These are phyloP conservation scores for Amiota mariae DNA, from an alignment of 2,888 invertebrate species.

Conservation along the genomic window DNA sequence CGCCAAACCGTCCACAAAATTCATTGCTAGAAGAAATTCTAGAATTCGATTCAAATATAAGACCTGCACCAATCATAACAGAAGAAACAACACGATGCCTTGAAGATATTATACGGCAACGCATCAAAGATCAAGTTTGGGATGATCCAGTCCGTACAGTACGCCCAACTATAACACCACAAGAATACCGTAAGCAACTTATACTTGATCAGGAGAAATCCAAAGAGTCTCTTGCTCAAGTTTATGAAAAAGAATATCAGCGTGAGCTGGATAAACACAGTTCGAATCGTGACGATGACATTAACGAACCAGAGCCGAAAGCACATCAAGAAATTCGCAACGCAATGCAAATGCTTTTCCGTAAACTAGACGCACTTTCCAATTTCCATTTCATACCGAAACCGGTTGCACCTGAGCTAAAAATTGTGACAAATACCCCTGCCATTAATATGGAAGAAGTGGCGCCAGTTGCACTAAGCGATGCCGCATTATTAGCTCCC, in stretches of 20 bases:
- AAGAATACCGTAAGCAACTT: conserved; percentile 89
- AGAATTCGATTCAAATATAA: conserved; percentile 88
- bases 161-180: conserved; percentile 86
- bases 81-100: conserved; percentile 89
- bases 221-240: conserved; percentile 92
- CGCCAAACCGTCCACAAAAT: conserved; percentile 87
- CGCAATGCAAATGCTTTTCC: conserved; percentile 84
- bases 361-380: conserved; percentile 91
- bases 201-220: conserved; percentile 95
- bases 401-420: conserved; percentile 87
- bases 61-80: conserved; percentile 93
- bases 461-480: conserved; percentile 90
- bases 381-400: conserved; percentile 97
- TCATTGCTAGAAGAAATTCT: conserved; percentile 93
- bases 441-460: conserved; percentile 96
- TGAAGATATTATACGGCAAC: conserved; percentile 91
- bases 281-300: conserved; percentile 68
- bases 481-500: conserved; percentile 90
- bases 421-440: conserved; percentile 91
- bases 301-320: conserved; percentile 78
- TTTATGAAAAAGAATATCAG: conserved; percentile 92
- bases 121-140: conserved; percentile 94
- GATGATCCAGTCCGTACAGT: conserved; percentile 93
- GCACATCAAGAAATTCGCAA: conserved; percentile 85
- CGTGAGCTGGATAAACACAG: conserved; percentile 77